These are phyloP conservation scores for Zaprionus inermis DNA, from an alignment of 1,140 invertebrate species.

Conservation along the genomic window DNA sequence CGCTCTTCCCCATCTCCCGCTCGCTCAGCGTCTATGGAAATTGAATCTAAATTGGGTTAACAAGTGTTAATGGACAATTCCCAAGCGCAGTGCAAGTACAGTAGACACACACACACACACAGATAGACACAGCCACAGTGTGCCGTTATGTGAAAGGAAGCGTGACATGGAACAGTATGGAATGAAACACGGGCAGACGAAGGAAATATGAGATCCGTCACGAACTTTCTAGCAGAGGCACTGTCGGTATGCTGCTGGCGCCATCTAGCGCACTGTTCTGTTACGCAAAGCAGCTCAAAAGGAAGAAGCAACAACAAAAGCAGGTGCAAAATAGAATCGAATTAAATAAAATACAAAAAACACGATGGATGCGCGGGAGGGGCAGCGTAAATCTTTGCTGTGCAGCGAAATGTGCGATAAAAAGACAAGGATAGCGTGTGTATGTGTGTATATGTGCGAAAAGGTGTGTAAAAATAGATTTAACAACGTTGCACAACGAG, in stretches of 20 bases:
- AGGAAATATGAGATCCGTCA: slow-evolving; percentile 9
- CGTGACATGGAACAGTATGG: not conserved
- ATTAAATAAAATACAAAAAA: slow-evolving; percentile 72
- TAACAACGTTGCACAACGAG: slow-evolving; percentile 66
- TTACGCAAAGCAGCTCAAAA: slow-evolving; percentile 47
- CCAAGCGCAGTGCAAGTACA: slow-evolving; percentile 59
- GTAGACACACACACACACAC: slow-evolving; percentile 23
- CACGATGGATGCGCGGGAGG: slow-evolving; percentile 1
- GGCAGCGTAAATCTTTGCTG: slow-evolving; percentile 31
- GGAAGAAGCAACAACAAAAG: slow-evolving; percentile 1
- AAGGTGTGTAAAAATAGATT: slow-evolving; percentile 68
- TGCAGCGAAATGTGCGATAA: slow-evolving; percentile 65
- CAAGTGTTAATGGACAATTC: slow-evolving; percentile 79
- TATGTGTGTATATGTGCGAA: too few relatives aligned
- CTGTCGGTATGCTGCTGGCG: slow-evolving; percentile 18
- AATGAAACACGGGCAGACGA: not conserved
- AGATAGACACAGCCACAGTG: not conserved
- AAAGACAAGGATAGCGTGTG: slow-evolving; percentile 29
- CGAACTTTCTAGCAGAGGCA: slow-evolving; percentile 6
- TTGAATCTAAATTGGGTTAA: slow-evolving; percentile 82
- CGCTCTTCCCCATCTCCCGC: slow-evolving; percentile 24
- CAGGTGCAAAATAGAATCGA: slow-evolving; percentile 20
- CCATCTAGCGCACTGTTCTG: slow-evolving; percentile 33
- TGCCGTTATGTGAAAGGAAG: slow-evolving; percentile 22
- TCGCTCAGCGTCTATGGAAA: slow-evolving; percentile 66